Evolutionary conservation across 2,888 invertebrate genomes (phyloP), one percentile per base, ranked within the genome.

Genomic region (Pachycephus smyrnensis): DNA sequence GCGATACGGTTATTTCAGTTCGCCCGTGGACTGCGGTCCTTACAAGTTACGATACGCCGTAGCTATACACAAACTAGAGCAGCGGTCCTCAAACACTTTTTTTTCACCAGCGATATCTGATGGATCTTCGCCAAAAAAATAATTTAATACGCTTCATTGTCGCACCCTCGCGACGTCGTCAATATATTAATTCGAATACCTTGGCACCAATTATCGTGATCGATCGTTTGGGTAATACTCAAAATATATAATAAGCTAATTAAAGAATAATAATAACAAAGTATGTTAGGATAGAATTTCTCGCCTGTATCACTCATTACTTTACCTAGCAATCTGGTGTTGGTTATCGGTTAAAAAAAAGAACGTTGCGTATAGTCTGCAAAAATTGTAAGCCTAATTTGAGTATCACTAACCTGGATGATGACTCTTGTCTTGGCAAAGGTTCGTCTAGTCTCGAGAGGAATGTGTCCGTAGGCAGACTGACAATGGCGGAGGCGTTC

Each of bases 1-100:
- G 77, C 81, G 80, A 79, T 78, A 81, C 77, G 81, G 84, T 86
- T 86, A 87, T 86, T 88, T 87, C 77, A 80, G 82, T 81, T 80
- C 75, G 81, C 78, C 81, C 77, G 83, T 83, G 78, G 79, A 82
- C 76, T 78, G 79, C 75, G 78, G 55, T 85, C 81, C 75, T 81
- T 74, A 81, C 73, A 81, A 80, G 77, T 75, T 76, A 68, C 76
- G 80, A 80, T 78, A 75, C 71, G 76, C 73, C 73, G 75, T 73
- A 80, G 80, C 75, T 75, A 81, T 77, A 84, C 80, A 80, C 81
- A 84, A 84, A 82, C 78, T 82, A 79, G 81, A 80, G 77, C 81
- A 82, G 74, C 74, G 33, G 37, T 33, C 15, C 71, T 71, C 71
- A 71, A 71, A 71, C 71, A 33, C 6, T 71, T 71, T 23, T 71